phyloP scores from a whole-genome alignment of 2,888 invertebrate genomes.

The Agonum fuliginosum region DNA sequence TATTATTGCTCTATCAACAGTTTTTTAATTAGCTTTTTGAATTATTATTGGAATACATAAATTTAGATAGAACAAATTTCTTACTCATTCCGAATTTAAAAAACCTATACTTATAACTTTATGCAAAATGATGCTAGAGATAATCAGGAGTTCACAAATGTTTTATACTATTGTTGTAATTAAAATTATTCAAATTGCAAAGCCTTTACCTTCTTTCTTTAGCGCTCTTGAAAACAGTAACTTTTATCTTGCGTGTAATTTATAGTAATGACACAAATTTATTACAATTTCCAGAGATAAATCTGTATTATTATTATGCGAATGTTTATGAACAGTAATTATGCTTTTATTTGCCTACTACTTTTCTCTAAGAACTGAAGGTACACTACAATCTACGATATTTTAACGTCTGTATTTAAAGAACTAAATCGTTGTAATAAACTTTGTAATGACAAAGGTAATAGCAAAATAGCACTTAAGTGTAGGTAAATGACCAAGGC shows the following conservation, averaged over 20 bases:
- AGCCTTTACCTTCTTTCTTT: too few relatives aligned
- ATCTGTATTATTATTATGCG: slow-evolving; percentile 38
- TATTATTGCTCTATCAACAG: too few relatives aligned
- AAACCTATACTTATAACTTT: too few relatives aligned
- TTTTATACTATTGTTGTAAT: too few relatives aligned
- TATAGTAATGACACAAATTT: slow-evolving; percentile 27
- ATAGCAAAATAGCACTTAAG: slow-evolving; percentile 10
- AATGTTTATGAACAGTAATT: slow-evolving; percentile 39
- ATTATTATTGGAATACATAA: too few relatives aligned
- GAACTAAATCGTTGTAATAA: slow-evolving; percentile 39
- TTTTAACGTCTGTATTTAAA: slow-evolving; percentile 25
- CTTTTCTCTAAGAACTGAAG: slow-evolving; percentile 6
- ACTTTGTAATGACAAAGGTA: slow-evolving; percentile 30
- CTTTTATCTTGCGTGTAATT: background rate
- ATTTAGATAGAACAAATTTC: too few relatives aligned
- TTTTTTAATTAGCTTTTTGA: too few relatives aligned
- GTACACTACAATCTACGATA: too few relatives aligned
- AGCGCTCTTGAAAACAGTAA: background rate
- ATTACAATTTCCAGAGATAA: slow-evolving; percentile 35
- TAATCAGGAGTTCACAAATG: too few relatives aligned
- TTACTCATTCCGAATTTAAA: too few relatives aligned
- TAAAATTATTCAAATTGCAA: too few relatives aligned
- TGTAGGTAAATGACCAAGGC: slow-evolving; percentile 9
- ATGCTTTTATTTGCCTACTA: slow-evolving; percentile 3
- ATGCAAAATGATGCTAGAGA: too few relatives aligned